phyloP scores from a whole-genome alignment of 2,113 vertebrate species.

The Gopherus evgoodei region DNA sequence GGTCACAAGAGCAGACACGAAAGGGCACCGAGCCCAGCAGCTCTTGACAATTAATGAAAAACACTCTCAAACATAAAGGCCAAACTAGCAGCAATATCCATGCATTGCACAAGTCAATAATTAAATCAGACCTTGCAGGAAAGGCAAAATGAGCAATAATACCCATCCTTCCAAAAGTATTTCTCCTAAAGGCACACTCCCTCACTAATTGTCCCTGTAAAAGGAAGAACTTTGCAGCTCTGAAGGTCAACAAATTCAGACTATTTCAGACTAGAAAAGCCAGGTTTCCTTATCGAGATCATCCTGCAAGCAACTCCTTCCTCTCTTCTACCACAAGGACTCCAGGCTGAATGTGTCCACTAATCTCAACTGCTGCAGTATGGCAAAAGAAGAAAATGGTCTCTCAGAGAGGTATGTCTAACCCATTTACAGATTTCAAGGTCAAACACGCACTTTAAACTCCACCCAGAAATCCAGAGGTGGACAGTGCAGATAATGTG shows the following conservation, averaged over 20 bases:
- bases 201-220: not conserved
- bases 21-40: not conserved
- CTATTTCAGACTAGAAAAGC: not conserved
- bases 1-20: not conserved
- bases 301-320: not conserved
- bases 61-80: not conserved
- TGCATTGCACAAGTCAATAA: not conserved
- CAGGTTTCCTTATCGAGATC: not conserved
- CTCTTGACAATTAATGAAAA: fast-evolving
- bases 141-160: not conserved
- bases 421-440: not conserved
- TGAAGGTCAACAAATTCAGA: not conserved
- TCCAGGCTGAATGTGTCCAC: fast-evolving
- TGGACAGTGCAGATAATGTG: not conserved
- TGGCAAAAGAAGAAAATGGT: not conserved
- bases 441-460: not conserved
- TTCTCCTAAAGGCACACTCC: not conserved
- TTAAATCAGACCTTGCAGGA: not conserved
- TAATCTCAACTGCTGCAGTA: not conserved
- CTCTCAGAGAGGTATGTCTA: not conserved
- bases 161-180: not conserved
- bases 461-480: not conserved
- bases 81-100: not conserved
- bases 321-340: not conserved
- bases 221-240: not conserved